phyloP scores from a whole-genome alignment of 2,797 vertebrate genomes.

The Phaenicophaeus curvirostris region DNA sequence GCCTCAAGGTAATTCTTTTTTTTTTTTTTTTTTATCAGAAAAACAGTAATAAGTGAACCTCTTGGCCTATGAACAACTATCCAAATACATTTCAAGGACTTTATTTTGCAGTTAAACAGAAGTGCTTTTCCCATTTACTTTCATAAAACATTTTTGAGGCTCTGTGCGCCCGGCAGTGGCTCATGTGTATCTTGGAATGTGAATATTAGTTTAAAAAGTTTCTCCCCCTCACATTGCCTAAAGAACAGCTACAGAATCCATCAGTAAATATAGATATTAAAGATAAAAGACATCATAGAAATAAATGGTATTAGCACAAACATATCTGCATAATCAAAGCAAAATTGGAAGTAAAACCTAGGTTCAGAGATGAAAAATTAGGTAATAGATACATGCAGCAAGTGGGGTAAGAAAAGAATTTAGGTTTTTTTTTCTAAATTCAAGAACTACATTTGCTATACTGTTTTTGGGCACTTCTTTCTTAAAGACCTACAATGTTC shows the following conservation, averaged over 20 bases:
- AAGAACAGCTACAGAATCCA: neutral
- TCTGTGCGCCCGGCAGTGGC: neutral
- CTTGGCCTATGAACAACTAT: neutral
- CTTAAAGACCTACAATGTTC: neutral
- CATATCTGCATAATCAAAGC: neutral
- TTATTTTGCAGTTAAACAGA: neutral
- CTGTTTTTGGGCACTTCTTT: neutral
- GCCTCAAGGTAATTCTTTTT: neutral
- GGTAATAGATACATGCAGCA: neutral
- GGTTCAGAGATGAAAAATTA: neutral
- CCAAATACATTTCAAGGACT: neutral
- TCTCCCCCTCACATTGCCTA: neutral
- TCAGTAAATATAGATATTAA: neutral
- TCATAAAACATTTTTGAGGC: neutral
- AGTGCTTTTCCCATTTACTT: neutral
- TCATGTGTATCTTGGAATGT: neutral
- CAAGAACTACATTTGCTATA: neutral
- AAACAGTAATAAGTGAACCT: neutral
- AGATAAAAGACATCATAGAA: neutral
- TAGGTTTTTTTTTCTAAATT: neutral
- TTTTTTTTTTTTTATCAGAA: neutral
- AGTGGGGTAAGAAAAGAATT: accelerated
- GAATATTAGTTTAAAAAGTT: neutral
- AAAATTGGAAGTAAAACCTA: neutral
- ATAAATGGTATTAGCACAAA: neutral